Evolutionary conservation across 2,797 vertebrate species (phyloP).

Genomic region (Urocyon cinereoargenteus): DNA sequence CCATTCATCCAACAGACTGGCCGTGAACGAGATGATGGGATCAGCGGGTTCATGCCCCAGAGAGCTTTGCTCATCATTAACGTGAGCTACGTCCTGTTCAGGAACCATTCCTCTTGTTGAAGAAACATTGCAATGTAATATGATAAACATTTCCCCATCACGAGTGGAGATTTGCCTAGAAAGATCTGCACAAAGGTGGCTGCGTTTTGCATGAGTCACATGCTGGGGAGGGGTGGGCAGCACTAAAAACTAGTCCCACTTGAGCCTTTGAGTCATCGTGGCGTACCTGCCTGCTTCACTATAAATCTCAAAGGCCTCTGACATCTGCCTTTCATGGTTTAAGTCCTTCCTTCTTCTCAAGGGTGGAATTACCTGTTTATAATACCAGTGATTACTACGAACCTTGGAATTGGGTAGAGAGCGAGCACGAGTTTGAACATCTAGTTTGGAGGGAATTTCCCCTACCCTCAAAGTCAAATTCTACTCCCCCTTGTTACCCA

Average conservation of each 20-base stretch:
- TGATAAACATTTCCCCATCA: slow-evolving; percentile 74
- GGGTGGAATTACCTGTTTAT: slow-evolving; percentile 80
- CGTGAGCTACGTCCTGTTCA: slow-evolving; percentile 72
- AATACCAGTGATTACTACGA: slow-evolving; percentile 67
- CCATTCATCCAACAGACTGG: slow-evolving; percentile 80
- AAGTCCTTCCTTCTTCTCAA: slow-evolving; percentile 60
- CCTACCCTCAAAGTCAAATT: slow-evolving; percentile 67
- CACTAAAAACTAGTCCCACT: slow-evolving; percentile 70
- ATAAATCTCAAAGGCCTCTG: slow-evolving; percentile 74
- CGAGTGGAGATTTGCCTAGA: slow-evolving; percentile 70
- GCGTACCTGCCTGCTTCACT: slow-evolving; percentile 54
- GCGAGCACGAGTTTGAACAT: not conserved
- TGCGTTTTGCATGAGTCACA: slow-evolving; percentile 52
- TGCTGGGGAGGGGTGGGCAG: not conserved
- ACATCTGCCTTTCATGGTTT: slow-evolving; percentile 66
- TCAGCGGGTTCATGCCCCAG: slow-evolving; percentile 78
- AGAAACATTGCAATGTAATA: slow-evolving; percentile 70
- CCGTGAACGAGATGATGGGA: slow-evolving; percentile 78
- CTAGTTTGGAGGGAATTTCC: slow-evolving; percentile 60
- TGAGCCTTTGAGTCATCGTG: slow-evolving; percentile 61
- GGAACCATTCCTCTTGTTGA: slow-evolving; percentile 76
- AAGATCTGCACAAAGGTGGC: slow-evolving; percentile 66
- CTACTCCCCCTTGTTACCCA: not conserved
- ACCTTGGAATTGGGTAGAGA: slow-evolving; percentile 39
- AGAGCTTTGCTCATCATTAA: slow-evolving; percentile 79